Evolutionary conservation across 2,888 invertebrate species (phyloP).

Genomic region (Stratiomys singularior): DNA sequence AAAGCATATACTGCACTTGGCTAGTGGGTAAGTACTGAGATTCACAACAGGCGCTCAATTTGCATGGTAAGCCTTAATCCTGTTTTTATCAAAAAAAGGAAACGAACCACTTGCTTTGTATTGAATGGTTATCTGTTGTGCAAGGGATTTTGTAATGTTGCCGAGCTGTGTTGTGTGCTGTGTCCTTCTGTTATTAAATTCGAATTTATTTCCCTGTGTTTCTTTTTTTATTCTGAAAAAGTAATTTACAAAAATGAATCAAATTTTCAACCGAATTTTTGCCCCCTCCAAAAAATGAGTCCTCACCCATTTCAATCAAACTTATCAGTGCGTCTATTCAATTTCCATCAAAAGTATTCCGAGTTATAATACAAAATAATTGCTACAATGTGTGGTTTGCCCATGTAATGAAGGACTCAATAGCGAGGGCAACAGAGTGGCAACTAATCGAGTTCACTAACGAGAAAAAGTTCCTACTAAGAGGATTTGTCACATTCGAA

Average conservation of each 20-base stretch:
- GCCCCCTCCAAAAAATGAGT: background rate
- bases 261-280: too few relatives aligned
- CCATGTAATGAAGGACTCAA: background rate
- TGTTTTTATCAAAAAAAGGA: background rate
- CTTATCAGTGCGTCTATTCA: too few relatives aligned
- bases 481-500: constrained; percentile 48
- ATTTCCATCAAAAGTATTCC: too few relatives aligned
- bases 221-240: too few relatives aligned
- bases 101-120: background rate
- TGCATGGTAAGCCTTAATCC: background rate
- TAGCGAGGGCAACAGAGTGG: background rate
- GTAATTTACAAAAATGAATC: too few relatives aligned
- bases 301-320: background rate
- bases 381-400: constrained; percentile 15
- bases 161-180: too few relatives aligned
- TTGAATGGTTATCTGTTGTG: too few relatives aligned
- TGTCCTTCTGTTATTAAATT: too few relatives aligned
- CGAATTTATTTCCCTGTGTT: too few relatives aligned
- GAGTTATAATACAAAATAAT: background rate
- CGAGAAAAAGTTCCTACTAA: constrained; percentile 20
- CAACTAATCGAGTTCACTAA: constrained; percentile 13
- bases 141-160: too few relatives aligned
- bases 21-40: background rate
- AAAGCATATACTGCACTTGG: background rate
- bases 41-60: background rate